Evolutionary conservation across 2,113 vertebrate genomes (phyloP).

Genomic region (Hyperopisus bebe): DNA sequence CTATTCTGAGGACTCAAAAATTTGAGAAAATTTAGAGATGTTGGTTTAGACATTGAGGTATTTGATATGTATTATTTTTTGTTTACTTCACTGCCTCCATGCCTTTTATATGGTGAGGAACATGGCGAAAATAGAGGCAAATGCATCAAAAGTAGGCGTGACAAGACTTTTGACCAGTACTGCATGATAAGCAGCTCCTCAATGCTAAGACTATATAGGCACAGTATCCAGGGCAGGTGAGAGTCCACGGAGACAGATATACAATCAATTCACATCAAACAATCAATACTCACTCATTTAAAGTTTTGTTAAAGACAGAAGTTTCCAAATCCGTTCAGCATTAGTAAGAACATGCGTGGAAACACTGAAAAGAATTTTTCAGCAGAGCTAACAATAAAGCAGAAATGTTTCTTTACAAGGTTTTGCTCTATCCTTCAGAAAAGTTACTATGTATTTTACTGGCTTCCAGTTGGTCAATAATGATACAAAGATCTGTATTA

Average conservation of each 20-base stretch:
- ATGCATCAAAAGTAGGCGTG: not conserved
- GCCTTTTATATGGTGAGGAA: not conserved
- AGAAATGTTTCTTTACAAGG: not conserved
- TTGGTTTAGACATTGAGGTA: not conserved
- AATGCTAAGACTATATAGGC: not conserved
- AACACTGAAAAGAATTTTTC: not conserved
- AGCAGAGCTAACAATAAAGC: not conserved
- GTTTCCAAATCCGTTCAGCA: not conserved
- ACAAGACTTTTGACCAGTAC: not conserved
- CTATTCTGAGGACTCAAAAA: not conserved
- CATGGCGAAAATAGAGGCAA: not conserved
- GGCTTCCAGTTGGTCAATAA: not conserved
- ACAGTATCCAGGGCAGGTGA: not conserved
- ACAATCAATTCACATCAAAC: not conserved
- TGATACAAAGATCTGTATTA: not conserved
- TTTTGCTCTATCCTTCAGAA: not conserved
- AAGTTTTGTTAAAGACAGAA: not conserved
- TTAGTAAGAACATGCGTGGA: not conserved
- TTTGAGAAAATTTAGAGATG: not conserved
- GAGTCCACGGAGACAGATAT: not conserved
- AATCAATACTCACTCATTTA: not conserved
- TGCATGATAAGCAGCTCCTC: not conserved
- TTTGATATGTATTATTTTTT: not conserved
- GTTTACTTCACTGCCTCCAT: not conserved
- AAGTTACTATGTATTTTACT: not conserved